phyloP scores from a whole-genome alignment of 1,140 invertebrate species.

The Philopotamus ludificatus region DNA sequence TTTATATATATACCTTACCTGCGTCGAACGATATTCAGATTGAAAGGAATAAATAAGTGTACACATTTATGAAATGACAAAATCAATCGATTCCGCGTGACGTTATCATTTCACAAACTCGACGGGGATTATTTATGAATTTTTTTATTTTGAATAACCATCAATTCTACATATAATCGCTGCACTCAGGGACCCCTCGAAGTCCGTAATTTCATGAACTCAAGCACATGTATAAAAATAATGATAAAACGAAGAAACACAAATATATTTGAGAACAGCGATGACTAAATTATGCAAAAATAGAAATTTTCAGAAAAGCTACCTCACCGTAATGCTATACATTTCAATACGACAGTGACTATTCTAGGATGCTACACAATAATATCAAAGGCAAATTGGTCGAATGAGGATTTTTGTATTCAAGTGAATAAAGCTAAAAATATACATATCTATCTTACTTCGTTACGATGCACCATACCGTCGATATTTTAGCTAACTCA shows the following conservation, averaged over 20 bases:
- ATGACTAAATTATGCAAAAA: slow-evolving; percentile 43
- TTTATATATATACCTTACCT: no score
- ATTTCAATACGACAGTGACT: slow-evolving; percentile 40
- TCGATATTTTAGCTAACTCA: slow-evolving; percentile 42
- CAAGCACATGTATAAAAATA: slow-evolving; percentile 42
- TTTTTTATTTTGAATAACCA: slow-evolving; percentile 42
- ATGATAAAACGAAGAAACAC: slow-evolving; percentile 37
- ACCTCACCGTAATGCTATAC: slow-evolving; percentile 39
- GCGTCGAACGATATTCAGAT: no score
- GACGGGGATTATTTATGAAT: slow-evolving; percentile 34
- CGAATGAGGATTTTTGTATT: slow-evolving; percentile 42
- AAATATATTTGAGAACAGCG: slow-evolving; percentile 40
- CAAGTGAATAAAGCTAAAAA: slow-evolving; percentile 42
- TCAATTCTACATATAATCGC: slow-evolving; percentile 41
- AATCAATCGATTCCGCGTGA: no score
- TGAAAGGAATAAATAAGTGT: neutral
- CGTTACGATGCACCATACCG: slow-evolving; percentile 41
- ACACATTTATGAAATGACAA: neutral
- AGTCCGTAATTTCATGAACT: slow-evolving; percentile 36
- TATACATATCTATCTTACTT: slow-evolving; percentile 42
- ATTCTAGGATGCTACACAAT: slow-evolving; percentile 41
- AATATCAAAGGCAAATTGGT: slow-evolving; percentile 43
- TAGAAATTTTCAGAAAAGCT: slow-evolving; percentile 43
- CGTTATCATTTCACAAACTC: no score
- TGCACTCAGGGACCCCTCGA: slow-evolving; percentile 36